Conservation (phyloP, 2,113 vertebrate genomes). For the Archocentrus centrarchus region DNA sequence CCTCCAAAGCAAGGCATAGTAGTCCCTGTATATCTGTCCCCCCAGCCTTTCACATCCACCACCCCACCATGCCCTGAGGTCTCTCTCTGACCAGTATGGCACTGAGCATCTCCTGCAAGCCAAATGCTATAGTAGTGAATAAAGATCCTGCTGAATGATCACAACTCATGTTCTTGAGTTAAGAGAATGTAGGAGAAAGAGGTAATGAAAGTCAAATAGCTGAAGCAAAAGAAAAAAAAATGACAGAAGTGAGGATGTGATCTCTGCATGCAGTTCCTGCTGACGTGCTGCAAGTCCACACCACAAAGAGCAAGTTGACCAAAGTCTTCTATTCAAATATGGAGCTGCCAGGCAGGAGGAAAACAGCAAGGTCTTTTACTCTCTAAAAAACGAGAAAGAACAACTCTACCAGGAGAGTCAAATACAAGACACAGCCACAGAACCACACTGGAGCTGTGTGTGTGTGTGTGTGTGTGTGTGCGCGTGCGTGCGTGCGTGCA, state of each 20-base stretch:
- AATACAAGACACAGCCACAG: slow-evolving; percentile 3
- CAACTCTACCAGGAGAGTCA: not conserved
- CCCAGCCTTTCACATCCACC: slow-evolving; percentile 29
- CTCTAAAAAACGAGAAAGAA: not conserved
- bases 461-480: not conserved
- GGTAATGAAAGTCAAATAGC: not conserved
- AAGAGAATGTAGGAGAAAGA: not conserved
- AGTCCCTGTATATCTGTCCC: slow-evolving; percentile 10
- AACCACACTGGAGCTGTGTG: slow-evolving; percentile 5
- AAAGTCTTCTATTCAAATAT: not conserved
- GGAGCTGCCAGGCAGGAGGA: not conserved
- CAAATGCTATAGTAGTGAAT: slow-evolving; percentile 27
- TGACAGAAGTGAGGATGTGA: slow-evolving; percentile 28
- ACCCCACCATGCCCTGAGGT: not conserved
- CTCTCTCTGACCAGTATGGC: slow-evolving; percentile 22
- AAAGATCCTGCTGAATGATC: slow-evolving; percentile 21
- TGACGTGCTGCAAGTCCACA: not conserved
- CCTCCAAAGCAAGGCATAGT: slow-evolving; percentile 16
- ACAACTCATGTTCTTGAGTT: slow-evolving; percentile 26
- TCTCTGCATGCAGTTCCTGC: slow-evolving; percentile 21
- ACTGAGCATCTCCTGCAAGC: slow-evolving; percentile 21
- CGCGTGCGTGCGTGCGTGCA: not conserved
- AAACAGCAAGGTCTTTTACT: not conserved
- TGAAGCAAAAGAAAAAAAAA: slow-evolving; percentile 29
- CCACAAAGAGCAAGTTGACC: not conserved